Conservation (phyloP, 2,888 invertebrate genomes). For the Leuctra nigra region DNA sequence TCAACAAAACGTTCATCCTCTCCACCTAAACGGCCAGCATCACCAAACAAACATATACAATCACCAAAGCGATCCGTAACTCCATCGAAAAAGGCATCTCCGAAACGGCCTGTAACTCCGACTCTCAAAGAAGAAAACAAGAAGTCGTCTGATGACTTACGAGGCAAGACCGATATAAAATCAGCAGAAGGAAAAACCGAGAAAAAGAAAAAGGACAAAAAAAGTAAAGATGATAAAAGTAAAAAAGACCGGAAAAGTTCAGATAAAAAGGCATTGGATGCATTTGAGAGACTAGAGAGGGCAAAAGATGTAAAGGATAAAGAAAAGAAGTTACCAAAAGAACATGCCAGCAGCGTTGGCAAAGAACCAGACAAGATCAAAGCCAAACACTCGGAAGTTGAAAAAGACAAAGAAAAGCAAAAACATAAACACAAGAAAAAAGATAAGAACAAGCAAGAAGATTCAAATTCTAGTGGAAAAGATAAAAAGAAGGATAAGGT, state of each 20-base stretch:
- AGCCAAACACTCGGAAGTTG: conserved; percentile 25
- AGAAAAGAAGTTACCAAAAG: conserved; percentile 45
- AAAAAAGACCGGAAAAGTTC: conserved; percentile 57
- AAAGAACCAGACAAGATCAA: conserved; percentile 24
- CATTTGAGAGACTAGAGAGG: conserved; percentile 35
- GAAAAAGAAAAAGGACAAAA: conserved; percentile 33
- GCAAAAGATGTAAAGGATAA: conserved; percentile 42
- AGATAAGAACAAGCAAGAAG: conserved; percentile 36
- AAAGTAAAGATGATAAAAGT: conserved; percentile 43
- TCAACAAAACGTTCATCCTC: conserved; percentile 21
- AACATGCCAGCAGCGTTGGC: conserved; percentile 33
- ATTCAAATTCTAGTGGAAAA: conserved; percentile 34
- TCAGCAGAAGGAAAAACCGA: conserved; percentile 27
- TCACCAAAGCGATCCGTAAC: conserved; percentile 19
- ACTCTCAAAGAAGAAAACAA: conserved; percentile 39
- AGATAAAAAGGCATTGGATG: conserved; percentile 47
- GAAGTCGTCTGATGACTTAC: conserved; percentile 32
- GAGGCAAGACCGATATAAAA: conserved; percentile 23
- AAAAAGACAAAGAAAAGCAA: conserved; percentile 37
- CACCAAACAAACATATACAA: conserved; percentile 16
- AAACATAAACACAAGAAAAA: conserved; percentile 37
- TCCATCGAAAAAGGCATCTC: conserved; percentile 29
- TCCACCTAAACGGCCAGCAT: conserved; percentile 8
- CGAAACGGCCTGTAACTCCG: conserved; percentile 34
- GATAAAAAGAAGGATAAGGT: conserved; percentile 38